Percentiles rank a stretch among this genome's conserved stretches.
phyloP scores from a whole-genome alignment of 2,888 invertebrate genomes.

The Hesperia comma region DNA sequence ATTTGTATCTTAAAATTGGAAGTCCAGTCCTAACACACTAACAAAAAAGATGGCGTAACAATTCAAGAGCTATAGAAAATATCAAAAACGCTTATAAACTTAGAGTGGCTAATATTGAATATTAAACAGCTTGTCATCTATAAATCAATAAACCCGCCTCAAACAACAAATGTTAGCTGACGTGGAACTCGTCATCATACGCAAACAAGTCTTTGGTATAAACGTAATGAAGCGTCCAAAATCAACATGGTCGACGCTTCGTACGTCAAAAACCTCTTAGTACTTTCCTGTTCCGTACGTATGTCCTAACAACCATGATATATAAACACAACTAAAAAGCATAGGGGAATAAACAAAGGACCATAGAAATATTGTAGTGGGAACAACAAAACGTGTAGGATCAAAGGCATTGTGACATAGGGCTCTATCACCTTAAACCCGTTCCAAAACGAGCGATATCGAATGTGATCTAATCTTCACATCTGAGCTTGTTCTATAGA shows the following conservation, averaged over 20 bases:
- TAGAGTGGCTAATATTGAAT: conserved; percentile 34
- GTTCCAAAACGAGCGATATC: conserved; percentile 63
- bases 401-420: conserved; percentile 49
- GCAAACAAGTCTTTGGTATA: conserved; percentile 62
- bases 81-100: conserved; percentile 33
- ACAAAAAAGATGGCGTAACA: background rate
- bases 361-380: conserved; percentile 34
- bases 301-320: conserved; percentile 46
- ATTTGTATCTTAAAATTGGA: no score
- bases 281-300: conserved; percentile 48
- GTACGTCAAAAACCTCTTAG: conserved; percentile 52
- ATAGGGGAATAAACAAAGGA: conserved; percentile 23
- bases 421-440: conserved; percentile 54
- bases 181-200: conserved; percentile 49
- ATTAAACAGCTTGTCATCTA: conserved; percentile 32
- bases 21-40: background rate
- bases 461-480: conserved; percentile 72
- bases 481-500: conserved; percentile 70
- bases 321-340: conserved; percentile 38
- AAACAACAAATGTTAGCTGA: conserved; percentile 45
- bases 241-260: conserved; percentile 53
- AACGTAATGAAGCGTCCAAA: conserved; percentile 70
- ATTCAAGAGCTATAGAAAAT: conserved; percentile 21
- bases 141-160: conserved; percentile 41
- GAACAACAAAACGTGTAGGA: conserved; percentile 33